Evolutionary conservation across 2,888 invertebrate species (phyloP).

Genomic region (Cryptosula pallasiana): DNA sequence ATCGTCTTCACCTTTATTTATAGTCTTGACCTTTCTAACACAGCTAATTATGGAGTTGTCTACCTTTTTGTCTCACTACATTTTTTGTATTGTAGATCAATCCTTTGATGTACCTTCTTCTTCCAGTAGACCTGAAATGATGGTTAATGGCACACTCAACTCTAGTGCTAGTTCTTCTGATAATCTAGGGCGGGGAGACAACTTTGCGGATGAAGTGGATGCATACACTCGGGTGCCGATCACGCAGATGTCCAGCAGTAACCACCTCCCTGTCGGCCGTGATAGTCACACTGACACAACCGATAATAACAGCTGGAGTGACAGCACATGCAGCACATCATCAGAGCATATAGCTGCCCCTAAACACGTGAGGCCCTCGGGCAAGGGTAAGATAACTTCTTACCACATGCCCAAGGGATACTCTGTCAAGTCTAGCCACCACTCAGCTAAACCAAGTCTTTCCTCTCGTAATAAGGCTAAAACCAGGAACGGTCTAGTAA

Average conservation of each 20-base stretch:
- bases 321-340: slow-evolving; percentile 5
- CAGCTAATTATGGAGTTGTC: too few relatives aligned
- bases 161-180: not conserved
- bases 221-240: not conserved
- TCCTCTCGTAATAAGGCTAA: not conserved
- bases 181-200: not conserved
- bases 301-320: not conserved
- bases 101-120: too few relatives aligned
- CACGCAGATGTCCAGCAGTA: not conserved
- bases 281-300: not conserved
- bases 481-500: slow-evolving; percentile 3
- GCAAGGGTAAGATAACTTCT: not conserved
- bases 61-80: too few relatives aligned
- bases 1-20: too few relatives aligned
- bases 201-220: not conserved
- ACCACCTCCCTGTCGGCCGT: not conserved
- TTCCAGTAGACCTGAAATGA: too few relatives aligned
- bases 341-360: not conserved
- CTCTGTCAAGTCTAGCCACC: not conserved
- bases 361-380: not conserved
- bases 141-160: not conserved
- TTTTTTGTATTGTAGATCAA: too few relatives aligned
- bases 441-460: not conserved
- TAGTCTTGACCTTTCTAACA: too few relatives aligned
- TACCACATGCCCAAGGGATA: not conserved